Conservation (phyloP, 1,140 invertebrate species). For the Camponotus pennsylvanicus region DNA sequence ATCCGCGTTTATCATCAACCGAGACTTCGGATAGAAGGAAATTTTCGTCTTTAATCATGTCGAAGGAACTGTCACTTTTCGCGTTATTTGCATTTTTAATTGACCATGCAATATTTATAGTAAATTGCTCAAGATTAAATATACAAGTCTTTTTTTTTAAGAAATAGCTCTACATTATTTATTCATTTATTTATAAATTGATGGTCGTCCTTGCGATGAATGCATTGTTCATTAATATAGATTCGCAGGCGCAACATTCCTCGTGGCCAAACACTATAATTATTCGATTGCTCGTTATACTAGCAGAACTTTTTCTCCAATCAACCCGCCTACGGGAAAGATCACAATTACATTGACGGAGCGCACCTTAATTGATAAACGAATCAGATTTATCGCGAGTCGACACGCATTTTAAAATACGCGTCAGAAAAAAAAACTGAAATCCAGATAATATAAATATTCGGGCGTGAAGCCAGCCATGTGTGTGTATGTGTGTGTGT, state of each 20-base stretch:
- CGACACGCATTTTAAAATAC: conserved; percentile 55
- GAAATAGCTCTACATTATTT: conserved; percentile 39
- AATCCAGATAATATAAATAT: conserved; percentile 50
- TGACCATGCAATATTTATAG: background rate
- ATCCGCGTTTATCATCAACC: conserved; percentile 64
- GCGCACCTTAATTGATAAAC: conserved; percentile 57
- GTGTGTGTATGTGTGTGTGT: background rate
- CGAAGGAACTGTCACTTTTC: conserved; percentile 53
- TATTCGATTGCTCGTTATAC: conserved; percentile 40
- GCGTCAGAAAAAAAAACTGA: conserved; percentile 37
- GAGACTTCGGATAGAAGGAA: conserved; percentile 52
- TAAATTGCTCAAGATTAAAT: conserved; percentile 6
- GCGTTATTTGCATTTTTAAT: conserved; percentile 16
- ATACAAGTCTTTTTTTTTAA: background rate
- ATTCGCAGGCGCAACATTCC: conserved; percentile 48
- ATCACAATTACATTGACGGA: conserved; percentile 38
- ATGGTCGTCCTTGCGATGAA: conserved; percentile 52
- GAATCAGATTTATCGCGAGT: conserved; percentile 57
- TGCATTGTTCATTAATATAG: conserved; percentile 60
- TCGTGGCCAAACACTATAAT: conserved; percentile 45
- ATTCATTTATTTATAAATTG: conserved; percentile 59
- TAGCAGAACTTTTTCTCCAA: conserved; percentile 9
- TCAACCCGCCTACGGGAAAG: conserved; percentile 42
- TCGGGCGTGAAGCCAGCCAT: background rate
- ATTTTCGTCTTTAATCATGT: conserved; percentile 51